phyloP scores from a whole-genome alignment of 2,797 vertebrate genomes.

The Enoplosus armatus region DNA sequence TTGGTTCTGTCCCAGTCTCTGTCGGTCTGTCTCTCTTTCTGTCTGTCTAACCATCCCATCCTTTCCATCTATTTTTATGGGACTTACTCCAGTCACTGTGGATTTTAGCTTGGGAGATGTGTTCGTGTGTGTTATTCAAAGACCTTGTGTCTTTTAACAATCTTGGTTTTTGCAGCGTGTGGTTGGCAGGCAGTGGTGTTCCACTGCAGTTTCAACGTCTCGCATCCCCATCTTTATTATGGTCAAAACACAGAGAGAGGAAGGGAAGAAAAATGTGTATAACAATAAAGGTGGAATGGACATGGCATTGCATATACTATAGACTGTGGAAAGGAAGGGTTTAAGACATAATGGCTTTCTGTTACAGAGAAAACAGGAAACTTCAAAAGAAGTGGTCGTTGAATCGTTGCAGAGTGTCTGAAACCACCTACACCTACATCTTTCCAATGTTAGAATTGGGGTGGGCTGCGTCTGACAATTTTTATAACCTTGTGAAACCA shows the following conservation, averaged over 20 bases:
- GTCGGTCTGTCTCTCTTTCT: background rate
- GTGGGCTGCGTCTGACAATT: background rate
- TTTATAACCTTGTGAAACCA: background rate
- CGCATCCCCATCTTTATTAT: conserved; percentile 8
- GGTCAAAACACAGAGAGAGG: conserved; percentile 14
- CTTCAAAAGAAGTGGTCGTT: background rate
- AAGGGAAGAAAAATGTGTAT: background rate
- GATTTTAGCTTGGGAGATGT: conserved; percentile 41
- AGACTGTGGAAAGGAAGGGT: background rate
- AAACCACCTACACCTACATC: background rate
- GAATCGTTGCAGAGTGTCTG: background rate
- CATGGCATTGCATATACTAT: background rate
- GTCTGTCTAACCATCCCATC: conserved; percentile 7
- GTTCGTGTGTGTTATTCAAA: conserved; percentile 52
- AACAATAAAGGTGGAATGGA: conserved; percentile 8
- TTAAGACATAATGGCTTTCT: conserved; percentile 13
- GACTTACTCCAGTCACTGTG: conserved; percentile 45
- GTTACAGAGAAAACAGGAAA: background rate
- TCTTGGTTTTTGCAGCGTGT: conserved; percentile 37
- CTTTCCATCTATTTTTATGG: conserved; percentile 49
- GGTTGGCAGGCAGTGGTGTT: conserved; percentile 41
- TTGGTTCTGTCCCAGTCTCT: background rate
- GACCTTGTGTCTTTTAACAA: conserved; percentile 45
- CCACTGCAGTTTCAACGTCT: conserved; percentile 26
- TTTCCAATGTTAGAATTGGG: too few species aligned